A percentile compares a stretch with the other conserved stretches of the same genome.
Conservation (phyloP, 1,140 invertebrate genomes). For the Anagrus nilaparvatae region DNA sequence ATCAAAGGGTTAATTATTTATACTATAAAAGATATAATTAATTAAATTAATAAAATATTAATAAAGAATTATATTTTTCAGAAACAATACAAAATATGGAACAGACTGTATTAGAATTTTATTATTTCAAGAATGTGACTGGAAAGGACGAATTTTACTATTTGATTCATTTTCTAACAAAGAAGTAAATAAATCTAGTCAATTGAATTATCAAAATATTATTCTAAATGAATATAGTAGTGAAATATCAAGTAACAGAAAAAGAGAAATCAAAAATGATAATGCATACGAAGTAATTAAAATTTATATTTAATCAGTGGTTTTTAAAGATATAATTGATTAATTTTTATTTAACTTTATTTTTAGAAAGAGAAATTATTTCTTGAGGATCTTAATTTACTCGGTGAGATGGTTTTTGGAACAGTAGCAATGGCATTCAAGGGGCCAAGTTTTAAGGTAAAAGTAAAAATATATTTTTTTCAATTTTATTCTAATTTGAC, state of each 20-base stretch:
- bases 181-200: too few species aligned
- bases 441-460: constrained; percentile 68
- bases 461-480: constrained; percentile 18
- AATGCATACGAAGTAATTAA: constrained; percentile 15
- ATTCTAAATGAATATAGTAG: too few species aligned
- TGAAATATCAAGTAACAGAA: neutral
- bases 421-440: constrained; percentile 76
- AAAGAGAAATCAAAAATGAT: too few species aligned
- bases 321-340: too few species aligned
- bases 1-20: too few species aligned
- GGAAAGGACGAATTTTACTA: constrained; percentile 64
- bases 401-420: constrained; percentile 86
- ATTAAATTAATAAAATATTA: too few species aligned
- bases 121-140: constrained; percentile 77
- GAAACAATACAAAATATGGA: constrained; percentile 43
- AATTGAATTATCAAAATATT: too few species aligned
- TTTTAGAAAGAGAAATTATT: constrained; percentile 27
- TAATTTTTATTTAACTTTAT: too few species aligned
- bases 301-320: too few species aligned
- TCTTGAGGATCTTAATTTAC: constrained; percentile 56
- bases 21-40: too few species aligned
- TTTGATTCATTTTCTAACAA: constrained; percentile 62
- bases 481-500: neutral
- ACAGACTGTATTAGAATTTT: constrained; percentile 63
- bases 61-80: too few species aligned